Evolutionary conservation across 2,797 vertebrate species (phyloP), one percentile per base, ranked within the genome.

Genomic region (Spheniscus humboldti): DNA sequence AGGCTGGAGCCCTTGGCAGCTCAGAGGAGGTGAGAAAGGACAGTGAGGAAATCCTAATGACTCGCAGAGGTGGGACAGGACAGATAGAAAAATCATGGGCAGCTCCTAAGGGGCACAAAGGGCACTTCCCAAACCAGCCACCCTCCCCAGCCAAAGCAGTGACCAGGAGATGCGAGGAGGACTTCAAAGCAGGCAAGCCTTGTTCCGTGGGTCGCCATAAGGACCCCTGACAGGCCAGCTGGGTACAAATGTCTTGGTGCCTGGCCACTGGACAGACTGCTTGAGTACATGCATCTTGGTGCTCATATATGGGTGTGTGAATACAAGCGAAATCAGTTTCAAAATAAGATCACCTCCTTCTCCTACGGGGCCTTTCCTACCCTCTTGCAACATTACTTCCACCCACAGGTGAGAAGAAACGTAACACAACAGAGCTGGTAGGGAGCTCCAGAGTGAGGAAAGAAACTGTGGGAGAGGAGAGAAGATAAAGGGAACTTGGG

Each of bases 321-420:
- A 60, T 8, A 55, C 10, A 73, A 76, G 33, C 1, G 1, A 53
- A 71, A 67, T 30, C 39, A 31, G 27, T 15, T 74, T 39, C 33
- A 35, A 75, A 73, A 41, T 4, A 57, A 62, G 33, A 22, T 16
- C 47, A 63, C 17, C 16, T 59, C 39, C 56, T 41, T 37, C 86
- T 89, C 33, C 3, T 20, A 17, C 0, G 0, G 53, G 0, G 1
- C 23, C 53, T 50, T 31, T 72, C 31, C 41, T n/a, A 33, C 11
- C 28, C 39, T 92, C 53, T 48, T 52, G 48, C 39, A 90, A 69
- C 30, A 24, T 39, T 31, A 28, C 8, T 91, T 62, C 50, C 66
- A 79, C 50, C 22, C 79, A 72, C 6, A 48, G 56, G 27, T 66
- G 43, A 83, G 47, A 96, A 79, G 75, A 74, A 92, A 33, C 52